These are phyloP conservation scores for Leptinotarsa defecta DNA, from an alignment of 1,140 invertebrate genomes.

Conservation along the genomic window DNA sequence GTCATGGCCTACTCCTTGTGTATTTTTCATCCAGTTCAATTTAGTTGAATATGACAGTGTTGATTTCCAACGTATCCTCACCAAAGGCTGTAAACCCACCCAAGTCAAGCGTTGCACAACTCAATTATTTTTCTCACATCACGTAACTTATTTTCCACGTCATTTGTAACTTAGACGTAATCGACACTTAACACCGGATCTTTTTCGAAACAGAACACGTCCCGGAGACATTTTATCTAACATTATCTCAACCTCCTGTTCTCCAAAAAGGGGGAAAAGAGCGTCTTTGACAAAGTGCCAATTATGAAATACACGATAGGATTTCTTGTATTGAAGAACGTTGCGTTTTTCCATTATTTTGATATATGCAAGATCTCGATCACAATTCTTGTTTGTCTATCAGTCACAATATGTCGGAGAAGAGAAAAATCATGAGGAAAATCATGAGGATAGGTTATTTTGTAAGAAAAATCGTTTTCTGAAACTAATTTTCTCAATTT, in stretches of 20 bases:
- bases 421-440: no score
- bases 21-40: no score
- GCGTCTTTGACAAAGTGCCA: constrained; percentile 10
- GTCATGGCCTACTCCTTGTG: no score
- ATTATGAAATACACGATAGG: constrained; percentile 15
- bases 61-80: no score
- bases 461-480: no score
- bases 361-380: background rate
- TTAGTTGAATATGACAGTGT: no score
- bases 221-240: constrained; percentile 23
- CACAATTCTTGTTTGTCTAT: background rate
- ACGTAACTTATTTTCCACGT: constrained; percentile 27
- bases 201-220: constrained; percentile 22
- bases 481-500: no score
- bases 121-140: constrained; percentile 24
- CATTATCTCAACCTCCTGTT: constrained; percentile 19
- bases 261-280: constrained; percentile 9
- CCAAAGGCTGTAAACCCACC: no score
- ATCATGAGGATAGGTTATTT: no score
- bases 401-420: no score
- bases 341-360: background rate
- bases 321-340: background rate
- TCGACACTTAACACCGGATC: constrained; percentile 24
- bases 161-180: constrained; percentile 27
- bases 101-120: constrained; percentile 1